Conservation (phyloP, 2,113 vertebrate genomes). For the Pycnonotus jocosus region DNA sequence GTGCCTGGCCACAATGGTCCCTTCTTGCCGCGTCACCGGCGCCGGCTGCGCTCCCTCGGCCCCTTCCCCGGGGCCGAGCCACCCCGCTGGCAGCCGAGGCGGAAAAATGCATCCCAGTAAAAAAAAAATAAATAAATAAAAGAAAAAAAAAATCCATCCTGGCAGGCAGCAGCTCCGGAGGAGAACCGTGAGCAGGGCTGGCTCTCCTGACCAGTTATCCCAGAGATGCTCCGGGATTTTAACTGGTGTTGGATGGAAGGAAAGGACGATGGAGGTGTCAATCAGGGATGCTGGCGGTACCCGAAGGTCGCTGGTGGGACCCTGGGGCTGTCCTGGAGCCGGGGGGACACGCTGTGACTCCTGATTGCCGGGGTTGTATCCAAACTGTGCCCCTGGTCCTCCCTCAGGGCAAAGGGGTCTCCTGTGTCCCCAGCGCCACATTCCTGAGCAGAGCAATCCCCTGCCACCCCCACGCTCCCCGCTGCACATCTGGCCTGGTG, state of each 20-base stretch:
- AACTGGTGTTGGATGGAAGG: accelerated
- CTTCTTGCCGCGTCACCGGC: conserved; percentile 13
- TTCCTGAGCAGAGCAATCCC: not conserved
- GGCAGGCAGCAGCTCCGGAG: not conserved
- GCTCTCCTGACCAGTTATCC: not conserved
- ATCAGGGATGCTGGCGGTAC: not conserved
- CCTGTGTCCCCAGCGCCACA: accelerated
- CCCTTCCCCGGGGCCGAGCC: not conserved
- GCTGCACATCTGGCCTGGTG: not conserved
- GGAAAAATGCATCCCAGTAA: not conserved
- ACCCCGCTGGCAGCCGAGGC: not conserved
- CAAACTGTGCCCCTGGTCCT: accelerated
- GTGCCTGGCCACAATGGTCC: conserved; percentile 32
- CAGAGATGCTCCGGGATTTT: not conserved
- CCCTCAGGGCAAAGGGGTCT: not conserved
- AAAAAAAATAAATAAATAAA: not conserved
- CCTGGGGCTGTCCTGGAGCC: not conserved
- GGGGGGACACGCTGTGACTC: not conserved
- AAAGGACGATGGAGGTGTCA: not conserved
- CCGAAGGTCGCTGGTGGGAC: not conserved
- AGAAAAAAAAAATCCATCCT: not conserved
- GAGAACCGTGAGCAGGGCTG: not conserved
- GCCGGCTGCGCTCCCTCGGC: not conserved
- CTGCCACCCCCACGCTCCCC: not conserved
- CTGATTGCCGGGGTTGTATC: accelerated